Conservation (phyloP, 2,797 vertebrate species). For the Mycteria americana region DNA sequence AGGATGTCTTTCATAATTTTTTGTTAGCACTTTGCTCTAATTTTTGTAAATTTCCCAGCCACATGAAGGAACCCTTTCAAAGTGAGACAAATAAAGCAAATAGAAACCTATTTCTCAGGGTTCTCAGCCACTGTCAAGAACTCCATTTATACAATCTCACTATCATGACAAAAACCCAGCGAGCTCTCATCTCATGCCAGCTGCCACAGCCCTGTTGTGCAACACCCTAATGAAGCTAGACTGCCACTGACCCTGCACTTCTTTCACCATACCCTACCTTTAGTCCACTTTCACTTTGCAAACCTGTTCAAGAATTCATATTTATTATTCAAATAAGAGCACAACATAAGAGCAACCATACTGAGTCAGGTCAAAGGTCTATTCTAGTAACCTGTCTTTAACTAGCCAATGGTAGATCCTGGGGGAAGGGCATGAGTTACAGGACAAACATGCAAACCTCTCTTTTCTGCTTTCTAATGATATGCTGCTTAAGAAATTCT, state of each 20-base stretch:
- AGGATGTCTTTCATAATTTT: background rate
- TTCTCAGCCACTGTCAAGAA: background rate
- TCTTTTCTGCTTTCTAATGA: background rate
- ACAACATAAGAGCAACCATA: background rate
- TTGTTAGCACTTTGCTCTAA: background rate
- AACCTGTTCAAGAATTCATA: background rate
- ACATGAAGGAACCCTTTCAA: background rate
- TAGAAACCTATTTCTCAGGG: background rate
- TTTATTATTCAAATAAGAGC: background rate
- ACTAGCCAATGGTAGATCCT: background rate
- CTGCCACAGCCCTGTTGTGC: background rate
- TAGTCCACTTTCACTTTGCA: conserved; percentile 19
- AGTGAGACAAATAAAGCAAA: background rate
- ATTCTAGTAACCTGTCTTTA: background rate
- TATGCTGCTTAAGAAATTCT: background rate
- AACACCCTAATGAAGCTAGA: background rate
- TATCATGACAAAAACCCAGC: background rate
- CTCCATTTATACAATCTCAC: background rate
- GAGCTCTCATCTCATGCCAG: conserved; percentile 4
- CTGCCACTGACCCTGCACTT: background rate
- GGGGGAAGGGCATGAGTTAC: background rate
- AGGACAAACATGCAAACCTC: background rate
- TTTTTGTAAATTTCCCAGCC: background rate
- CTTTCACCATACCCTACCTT: conserved; percentile 44
- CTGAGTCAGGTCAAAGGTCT: background rate